A percentile compares a stretch with the other conserved stretches of the same genome.
These are phyloP conservation scores for Solenopsis fugax DNA, from an alignment of 1,140 invertebrate genomes.

Conservation along the genomic window DNA sequence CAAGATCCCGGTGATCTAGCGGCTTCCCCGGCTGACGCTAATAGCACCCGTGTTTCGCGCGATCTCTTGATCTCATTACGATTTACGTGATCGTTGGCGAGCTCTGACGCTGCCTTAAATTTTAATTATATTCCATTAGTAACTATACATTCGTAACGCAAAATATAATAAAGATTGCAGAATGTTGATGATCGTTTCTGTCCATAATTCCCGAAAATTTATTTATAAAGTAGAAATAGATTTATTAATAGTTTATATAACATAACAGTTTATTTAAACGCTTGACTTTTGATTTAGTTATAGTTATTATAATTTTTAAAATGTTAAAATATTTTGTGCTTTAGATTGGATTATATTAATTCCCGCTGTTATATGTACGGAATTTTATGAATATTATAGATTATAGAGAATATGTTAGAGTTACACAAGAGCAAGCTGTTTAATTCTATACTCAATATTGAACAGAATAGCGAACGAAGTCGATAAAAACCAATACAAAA, in stretches of 20 bases:
- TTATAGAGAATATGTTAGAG: background rate
- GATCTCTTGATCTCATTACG: slow-evolving; percentile 45
- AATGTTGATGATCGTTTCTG: background rate
- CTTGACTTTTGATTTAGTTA: background rate
- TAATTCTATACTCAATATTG: slow-evolving; percentile 50
- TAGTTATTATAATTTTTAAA: background rate
- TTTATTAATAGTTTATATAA: background rate
- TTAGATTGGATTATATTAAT: slow-evolving; percentile 23
- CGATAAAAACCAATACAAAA: slow-evolving; percentile 47
- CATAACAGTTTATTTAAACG: background rate
- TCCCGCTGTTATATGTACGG: background rate
- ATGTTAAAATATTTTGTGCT: slow-evolving; percentile 10
- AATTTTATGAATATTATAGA: slow-evolving; percentile 11
- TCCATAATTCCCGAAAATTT: background rate
- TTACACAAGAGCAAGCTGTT: slow-evolving; percentile 25
- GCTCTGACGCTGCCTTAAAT: background rate
- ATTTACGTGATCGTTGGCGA: background rate
- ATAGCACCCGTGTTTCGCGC: slow-evolving; percentile 56
- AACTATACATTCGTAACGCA: slow-evolving; percentile 13
- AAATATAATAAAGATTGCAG: background rate
- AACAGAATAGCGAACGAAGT: background rate
- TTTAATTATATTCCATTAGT: slow-evolving; percentile 28
- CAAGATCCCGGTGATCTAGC: slow-evolving; percentile 37
- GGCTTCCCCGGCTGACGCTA: slow-evolving; percentile 60
- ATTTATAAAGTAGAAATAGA: background rate